Evolutionary conservation across 2,888 invertebrate species (phyloP), one percentile per base, ranked within the genome.

Genomic region (Clunio marinus): DNA sequence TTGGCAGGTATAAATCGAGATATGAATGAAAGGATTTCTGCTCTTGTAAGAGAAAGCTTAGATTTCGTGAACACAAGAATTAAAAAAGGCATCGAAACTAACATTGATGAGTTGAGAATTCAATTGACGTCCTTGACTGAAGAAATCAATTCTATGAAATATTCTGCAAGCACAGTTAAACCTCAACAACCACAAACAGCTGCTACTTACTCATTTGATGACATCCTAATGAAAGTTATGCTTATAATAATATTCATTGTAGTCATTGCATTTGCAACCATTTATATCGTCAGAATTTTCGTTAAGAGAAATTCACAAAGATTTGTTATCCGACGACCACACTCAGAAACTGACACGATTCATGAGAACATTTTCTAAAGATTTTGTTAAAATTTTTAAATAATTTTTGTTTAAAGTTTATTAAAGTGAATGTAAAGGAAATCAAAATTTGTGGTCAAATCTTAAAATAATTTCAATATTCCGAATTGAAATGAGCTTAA

Each of bases 231-330:
- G 5, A 41, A 46, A 46, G 20, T 24, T 10, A 63, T 63, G 63
- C 45, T 63, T 27, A 25, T 46, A 22, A 46, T 28, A n/a, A 46
- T 63, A 13, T 63, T 63, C 37, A 10, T 63, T 27, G 27, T 63
- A n/a, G 46, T 25, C 20, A 46, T 45, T 46, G 46, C 27, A 15
- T 63, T 63, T 20, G 17, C 41, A 3, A 10, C 27, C 13, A 46
- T 63, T 20, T 63, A 63, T 28, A 28, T 63, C 25, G 24, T 63
- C 22, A 45, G n/a, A 45, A 4, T 63, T n/a, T 41, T 17, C 28
- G 46, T 15, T 15, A 22, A 20, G 17, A 27, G 46, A 27, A 25
- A 25, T 8, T 8, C 27, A 2, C 3, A 25, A n/a, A 57, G 15
- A 13, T 51, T 51, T 15, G n/a, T 25, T 13, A 15, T 57, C 5